phyloP scores from a whole-genome alignment of 2,888 invertebrate genomes.

The Arctia plantaginis region DNA sequence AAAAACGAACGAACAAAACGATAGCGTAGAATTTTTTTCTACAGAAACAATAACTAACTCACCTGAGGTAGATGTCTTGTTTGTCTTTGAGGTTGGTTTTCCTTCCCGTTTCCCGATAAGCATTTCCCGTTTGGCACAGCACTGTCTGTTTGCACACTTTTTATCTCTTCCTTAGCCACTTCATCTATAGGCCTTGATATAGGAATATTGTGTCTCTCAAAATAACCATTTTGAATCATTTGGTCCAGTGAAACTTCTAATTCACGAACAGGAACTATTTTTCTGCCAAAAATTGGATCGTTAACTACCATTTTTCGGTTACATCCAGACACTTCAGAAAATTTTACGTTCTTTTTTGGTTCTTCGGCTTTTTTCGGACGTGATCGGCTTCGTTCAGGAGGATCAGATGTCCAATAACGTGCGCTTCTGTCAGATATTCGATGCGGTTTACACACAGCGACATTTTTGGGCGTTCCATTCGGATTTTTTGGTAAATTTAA shows the following conservation, averaged over 20 bases:
- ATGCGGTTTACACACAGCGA: constrained; percentile 80
- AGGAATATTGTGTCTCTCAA: constrained; percentile 82
- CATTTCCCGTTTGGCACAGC: constrained; percentile 77
- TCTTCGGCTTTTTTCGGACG: constrained; percentile 74
- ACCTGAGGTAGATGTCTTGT: constrained; percentile 81
- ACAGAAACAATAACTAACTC: constrained; percentile 36
- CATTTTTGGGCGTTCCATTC: constrained; percentile 66
- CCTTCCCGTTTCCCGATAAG: constrained; percentile 66
- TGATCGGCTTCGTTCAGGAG: constrained; percentile 63
- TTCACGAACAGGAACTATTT: constrained; percentile 81
- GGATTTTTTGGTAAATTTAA: constrained; percentile 47
- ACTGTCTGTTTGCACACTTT: constrained; percentile 33
- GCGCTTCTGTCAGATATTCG: constrained; percentile 75
- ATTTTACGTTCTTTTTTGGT: constrained; percentile 82
- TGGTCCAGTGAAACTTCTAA: constrained; percentile 83
- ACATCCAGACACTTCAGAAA: constrained; percentile 83
- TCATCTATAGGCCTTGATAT: constrained; percentile 69
- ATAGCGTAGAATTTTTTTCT: not conserved
- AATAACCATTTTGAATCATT: constrained; percentile 84
- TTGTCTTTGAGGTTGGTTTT: constrained; percentile 61
- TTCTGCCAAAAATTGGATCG: constrained; percentile 77
- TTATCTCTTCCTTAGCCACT: constrained; percentile 64
- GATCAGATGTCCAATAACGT: constrained; percentile 79
- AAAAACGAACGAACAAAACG: not conserved
- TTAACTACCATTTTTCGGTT: constrained; percentile 81